Base-by-base conservation (phyloP, 2,113 vertebrate species). In the Hemibagrus wyckioides region DNA sequence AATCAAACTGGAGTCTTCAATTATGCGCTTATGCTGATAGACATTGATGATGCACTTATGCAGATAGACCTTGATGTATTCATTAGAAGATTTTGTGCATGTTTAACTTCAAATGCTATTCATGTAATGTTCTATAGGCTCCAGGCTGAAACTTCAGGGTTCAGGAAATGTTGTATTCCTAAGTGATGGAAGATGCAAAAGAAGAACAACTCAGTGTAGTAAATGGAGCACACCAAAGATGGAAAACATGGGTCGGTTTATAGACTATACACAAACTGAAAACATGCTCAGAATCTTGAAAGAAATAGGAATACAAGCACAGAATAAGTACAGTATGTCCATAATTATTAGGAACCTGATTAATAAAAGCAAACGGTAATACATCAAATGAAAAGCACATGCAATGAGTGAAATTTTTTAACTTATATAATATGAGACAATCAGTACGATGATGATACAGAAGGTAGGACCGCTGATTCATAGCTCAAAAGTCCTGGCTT, bases 1-100 rank as follows among this genome's bases (percentile, higher is more conserved):
- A 25, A 79, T 33, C 76, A 21, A 79, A 13, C 52, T 56, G 41
- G 61, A 28, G 59, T 52, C 76, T 73, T 54, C n/a, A 73, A 39
- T 56, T 25, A 77, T 67, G 44, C 23, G 21, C 23, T 36, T 56
- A 50, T 71, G 65, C n/a, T 13, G 44, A 48, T 48, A 1, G 44
- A 48, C 44, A 48, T 8, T 5, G 44, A 48, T 48, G 44, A n/a
- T n/a, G n/a, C n/a, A 33, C 14, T n/a, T 75, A 44, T 50, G 11
- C 44, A 33, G 28, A 85, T 28, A 85, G 57, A 79, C 75, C 57
- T 85, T 65, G 39, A 79, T 3, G 11, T 63, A 25, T 77, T 79
- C n/a, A 80, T 80, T 80, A 50, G 10, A 41, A 80, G 65, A 61
- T 25, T 54, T 80, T 52, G 28, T 10, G 21, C 7, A 15, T 0